Conservation (phyloP, 2,888 invertebrate species). For the Mallateleia sp. region DNA sequence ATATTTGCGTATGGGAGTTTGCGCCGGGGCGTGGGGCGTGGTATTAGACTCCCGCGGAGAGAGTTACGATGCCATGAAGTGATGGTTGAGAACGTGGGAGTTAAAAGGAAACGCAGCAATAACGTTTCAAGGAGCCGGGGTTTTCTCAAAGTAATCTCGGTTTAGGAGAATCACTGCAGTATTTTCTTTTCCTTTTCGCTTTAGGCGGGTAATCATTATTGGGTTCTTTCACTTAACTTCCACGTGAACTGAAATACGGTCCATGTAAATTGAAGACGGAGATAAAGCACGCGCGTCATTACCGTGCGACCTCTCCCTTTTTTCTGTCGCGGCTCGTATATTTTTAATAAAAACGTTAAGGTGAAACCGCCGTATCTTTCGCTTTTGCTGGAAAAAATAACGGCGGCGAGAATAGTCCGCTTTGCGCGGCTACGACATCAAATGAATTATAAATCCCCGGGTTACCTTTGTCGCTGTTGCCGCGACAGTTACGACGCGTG, state of each 20-base stretch:
- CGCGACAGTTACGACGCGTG: constrained; percentile 64
- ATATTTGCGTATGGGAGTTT: constrained; percentile 77
- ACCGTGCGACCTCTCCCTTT: neutral
- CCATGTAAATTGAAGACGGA: constrained; percentile 68
- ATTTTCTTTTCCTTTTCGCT: constrained; percentile 74
- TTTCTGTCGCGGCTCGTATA: constrained; percentile 20
- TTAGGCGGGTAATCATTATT: constrained; percentile 76
- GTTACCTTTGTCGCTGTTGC: constrained; percentile 73
- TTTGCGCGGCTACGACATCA: constrained; percentile 59
- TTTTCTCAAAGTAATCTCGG: constrained; percentile 81
- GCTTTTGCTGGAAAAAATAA: constrained; percentile 34
- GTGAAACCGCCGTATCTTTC: constrained; percentile 35
- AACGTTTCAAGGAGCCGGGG: constrained; percentile 80
- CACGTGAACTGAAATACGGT: constrained; percentile 60
- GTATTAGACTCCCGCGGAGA: constrained; percentile 69
- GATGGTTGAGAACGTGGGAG: constrained; percentile 75
- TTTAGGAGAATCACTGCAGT: constrained; percentile 78
- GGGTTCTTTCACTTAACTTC: constrained; percentile 77
- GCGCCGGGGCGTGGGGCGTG: constrained; percentile 73
- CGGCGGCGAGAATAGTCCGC: constrained; percentile 51
- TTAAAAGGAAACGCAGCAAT: constrained; percentile 83
- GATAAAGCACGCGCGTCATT: constrained; percentile 58
- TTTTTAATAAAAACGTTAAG: constrained; percentile 48
- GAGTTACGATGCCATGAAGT: constrained; percentile 77
- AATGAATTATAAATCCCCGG: constrained; percentile 79